Evolutionary conservation across 2,113 vertebrate genomes (phyloP), one percentile per base, ranked within the genome.

Genomic region (Sceloporus tristichus): DNA sequence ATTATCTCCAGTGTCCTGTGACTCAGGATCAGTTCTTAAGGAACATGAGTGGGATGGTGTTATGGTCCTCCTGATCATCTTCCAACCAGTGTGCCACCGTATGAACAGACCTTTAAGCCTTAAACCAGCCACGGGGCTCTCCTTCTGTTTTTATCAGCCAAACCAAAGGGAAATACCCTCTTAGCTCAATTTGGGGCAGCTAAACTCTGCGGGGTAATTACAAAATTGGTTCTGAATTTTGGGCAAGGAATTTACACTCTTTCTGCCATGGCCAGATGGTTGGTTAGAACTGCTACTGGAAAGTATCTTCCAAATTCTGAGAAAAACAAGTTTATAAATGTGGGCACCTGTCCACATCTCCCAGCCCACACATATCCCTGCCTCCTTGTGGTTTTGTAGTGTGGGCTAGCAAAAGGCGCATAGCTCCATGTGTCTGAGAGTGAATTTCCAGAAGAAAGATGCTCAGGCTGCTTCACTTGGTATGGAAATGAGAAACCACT

Each of bases 401-500:
- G 91, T 40, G 82, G 92, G 70, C 77, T 86, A 23, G 9, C 38
- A 65, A 86, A 73, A 85, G 78, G 59, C 23, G 38, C 0, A 0
- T 19, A 53, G 42, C 90, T 91, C 56, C 83, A 80, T 48, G 11
- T 42, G 21, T 21, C 85, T 88, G 91, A 88, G 80, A 9, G 62
- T 38, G 53, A 59, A 40, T 29, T 66, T 76, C 66, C 80, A 90
- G 86, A 93, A 79, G 87, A 62, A 62, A 87, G 92, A 91, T 87
- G 84, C 86, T 86, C 59, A 92, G 86, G 85, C 82, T 80, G 18
- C 3, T 86, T n/a, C 59, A 62, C 73, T 68, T 87, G 34, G 29
- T 82, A 78, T 70, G 56, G 2, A 71, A 71, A 71, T 29, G 27
- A 11, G 81, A 92, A 89, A 10, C 77, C 23, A 54, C 34, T 86